Conservation (phyloP, 2,888 invertebrate genomes). For the Anarsia innoxiella region DNA sequence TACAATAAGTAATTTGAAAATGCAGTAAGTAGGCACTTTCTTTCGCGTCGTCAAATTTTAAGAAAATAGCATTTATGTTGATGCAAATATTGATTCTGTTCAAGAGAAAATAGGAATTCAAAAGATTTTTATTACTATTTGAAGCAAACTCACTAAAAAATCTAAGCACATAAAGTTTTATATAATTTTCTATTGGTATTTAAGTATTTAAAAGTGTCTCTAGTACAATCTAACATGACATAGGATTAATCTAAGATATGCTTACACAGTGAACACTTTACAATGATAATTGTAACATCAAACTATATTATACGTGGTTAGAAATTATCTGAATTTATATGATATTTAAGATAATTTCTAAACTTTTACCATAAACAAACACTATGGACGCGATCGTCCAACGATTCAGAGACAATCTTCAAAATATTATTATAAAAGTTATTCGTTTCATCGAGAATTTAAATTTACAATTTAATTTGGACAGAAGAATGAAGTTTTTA, state of each 20-base stretch:
- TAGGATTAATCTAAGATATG: conserved; percentile 61
- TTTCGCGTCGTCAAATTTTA: no score
- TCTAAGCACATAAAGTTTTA: conserved; percentile 39
- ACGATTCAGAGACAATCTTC: conserved; percentile 46
- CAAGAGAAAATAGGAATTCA: no score
- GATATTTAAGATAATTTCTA: conserved; percentile 43
- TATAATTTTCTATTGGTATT: conserved; percentile 41
- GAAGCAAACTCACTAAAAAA: no score
- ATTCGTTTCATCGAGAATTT: no score
- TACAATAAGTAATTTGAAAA: no score
- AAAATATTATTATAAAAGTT: no score
- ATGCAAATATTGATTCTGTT: no score
- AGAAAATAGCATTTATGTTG: no score
- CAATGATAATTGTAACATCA: conserved; percentile 64
- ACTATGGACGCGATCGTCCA: conserved; percentile 72
- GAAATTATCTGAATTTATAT: conserved; percentile 41
- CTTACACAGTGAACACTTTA: conserved; percentile 69
- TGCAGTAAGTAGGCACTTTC: no score
- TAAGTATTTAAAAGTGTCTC: conserved; percentile 45
- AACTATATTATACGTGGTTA: conserved; percentile 49
- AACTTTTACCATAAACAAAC: conserved; percentile 44
- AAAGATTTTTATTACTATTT: no score
- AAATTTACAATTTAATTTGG: no score
- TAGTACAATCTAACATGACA: conserved; percentile 69
- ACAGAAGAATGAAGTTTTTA: no score